Base-by-base conservation (phyloP, 2,113 vertebrate genomes). In the Scatophagus argus region DNA sequence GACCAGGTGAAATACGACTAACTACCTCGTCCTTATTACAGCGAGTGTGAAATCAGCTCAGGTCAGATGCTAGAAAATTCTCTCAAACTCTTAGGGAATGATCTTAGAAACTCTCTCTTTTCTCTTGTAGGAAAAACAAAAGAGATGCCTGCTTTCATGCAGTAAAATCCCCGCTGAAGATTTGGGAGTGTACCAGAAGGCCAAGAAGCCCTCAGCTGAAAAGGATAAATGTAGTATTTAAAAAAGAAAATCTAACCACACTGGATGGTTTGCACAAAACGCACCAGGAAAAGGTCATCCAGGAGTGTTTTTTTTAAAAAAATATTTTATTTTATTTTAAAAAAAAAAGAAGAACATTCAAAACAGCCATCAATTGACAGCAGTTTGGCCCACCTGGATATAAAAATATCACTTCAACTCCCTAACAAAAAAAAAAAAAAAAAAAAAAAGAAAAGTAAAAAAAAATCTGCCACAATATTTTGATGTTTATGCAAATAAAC, bases 401-500 rank as follows among this genome's bases (percentile, higher is more conserved):
- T 88, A 89, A 90, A 92, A 88, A 89, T 90, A 88, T 84, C 85
- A 71, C 85, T 75, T 83, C 61, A 79, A 63, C 65, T 32, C 49
- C 56, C 12, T 19, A 52, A 78, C 81, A 87, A 69, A 76, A 76
- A 65, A 66, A 52, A 78, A 83, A 87, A 69, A 76, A 76, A 65
- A 66, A 52, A 78, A 83, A 87, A 69, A 76, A 76, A 65, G n/a
- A n/a, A n/a, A n/a, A n/a, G n/a, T n/a, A 52, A 78, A 83, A 87
- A 69, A 76, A 76, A 65, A 66, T 60, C 59, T 39, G 41, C 84
- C 63, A 81, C 67, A 84, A 88, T 85, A 90, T 92, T 91, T 82
- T 91, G 85, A 90, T 87, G 85, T 89, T 72, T 84, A 91, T 88
- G 89, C 86, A 89, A 92, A 93, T 92, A 90, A 83, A 77, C 71